Percentiles rank a stretch among this genome's conserved stretches.
Evolutionary conservation across 2,888 invertebrate species (phyloP).

Genomic region (Argyra leucocephala): DNA sequence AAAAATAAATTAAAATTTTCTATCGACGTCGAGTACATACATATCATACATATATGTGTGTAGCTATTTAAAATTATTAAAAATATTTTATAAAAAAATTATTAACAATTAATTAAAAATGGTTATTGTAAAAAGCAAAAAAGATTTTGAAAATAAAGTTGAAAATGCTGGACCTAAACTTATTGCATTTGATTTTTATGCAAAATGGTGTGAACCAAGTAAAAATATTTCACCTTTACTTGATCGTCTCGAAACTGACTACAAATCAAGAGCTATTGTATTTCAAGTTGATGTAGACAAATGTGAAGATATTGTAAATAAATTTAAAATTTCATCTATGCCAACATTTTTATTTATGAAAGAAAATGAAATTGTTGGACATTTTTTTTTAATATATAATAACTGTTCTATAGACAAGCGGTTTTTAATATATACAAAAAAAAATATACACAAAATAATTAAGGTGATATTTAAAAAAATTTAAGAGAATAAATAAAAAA

Average conservation of each 20-base stretch:
- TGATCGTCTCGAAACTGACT: neutral
- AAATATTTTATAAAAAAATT: no score
- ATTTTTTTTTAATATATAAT: no score
- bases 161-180: neutral
- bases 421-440: no score
- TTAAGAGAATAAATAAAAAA: no score
- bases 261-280: neutral
- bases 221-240: neutral
- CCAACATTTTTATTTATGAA: constrained; percentile 11
- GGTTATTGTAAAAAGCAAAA: neutral
- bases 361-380: neutral
- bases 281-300: constrained; percentile 10
- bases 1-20: no score
- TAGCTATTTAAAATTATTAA: no score
- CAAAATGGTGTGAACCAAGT: neutral
- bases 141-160: neutral
- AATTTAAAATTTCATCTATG: constrained; percentile 4
- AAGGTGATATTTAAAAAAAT: no score
- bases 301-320: constrained; percentile 2
- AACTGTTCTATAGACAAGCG: no score
- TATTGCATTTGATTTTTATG: neutral
- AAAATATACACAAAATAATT: no score
- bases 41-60: no score
- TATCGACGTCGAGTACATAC: no score
- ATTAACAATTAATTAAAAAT: neutral